Evolutionary conservation across 2,113 vertebrate genomes (phyloP).

Genomic region (Callocephalon fimbriatum): DNA sequence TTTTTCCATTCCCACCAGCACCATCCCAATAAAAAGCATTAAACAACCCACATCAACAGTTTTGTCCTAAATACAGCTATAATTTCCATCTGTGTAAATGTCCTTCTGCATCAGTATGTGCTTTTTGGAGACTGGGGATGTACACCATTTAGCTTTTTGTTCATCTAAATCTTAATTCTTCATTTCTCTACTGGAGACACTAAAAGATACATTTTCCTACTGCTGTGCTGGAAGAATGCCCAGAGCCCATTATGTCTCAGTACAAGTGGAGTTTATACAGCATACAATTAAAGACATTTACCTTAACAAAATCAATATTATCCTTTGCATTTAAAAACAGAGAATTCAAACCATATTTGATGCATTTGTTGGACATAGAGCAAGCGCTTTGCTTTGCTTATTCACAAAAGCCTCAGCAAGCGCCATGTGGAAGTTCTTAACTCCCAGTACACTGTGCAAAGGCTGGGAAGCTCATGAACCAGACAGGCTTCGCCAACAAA

Average conservation of each 20-base stretch:
- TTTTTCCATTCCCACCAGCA: not conserved
- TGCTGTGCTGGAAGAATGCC: slow-evolving; percentile 45
- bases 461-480: slow-evolving; percentile 56
- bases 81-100: not conserved
- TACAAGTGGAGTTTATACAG: not conserved
- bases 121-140: not conserved
- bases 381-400: slow-evolving; percentile 9
- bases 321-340: slow-evolving; percentile 50
- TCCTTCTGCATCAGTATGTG: not conserved
- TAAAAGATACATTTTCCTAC: not conserved
- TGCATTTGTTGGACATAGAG: slow-evolving; percentile 15
- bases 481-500: slow-evolving; percentile 54
- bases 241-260: slow-evolving; percentile 22
- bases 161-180: not conserved
- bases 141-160: not conserved
- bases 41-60: not conserved
- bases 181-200: not conserved
- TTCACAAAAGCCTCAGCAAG: slow-evolving; percentile 43
- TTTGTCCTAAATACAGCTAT: not conserved
- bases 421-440: slow-evolving; percentile 67
- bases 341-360: slow-evolving; percentile 52
- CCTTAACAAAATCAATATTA: slow-evolving; percentile 70
- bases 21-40: not conserved
- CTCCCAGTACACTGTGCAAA: slow-evolving; percentile 24
- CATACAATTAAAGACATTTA: slow-evolving; percentile 42